phyloP scores from a whole-genome alignment of 2,888 invertebrate genomes.

The Ditula angustiorana region DNA sequence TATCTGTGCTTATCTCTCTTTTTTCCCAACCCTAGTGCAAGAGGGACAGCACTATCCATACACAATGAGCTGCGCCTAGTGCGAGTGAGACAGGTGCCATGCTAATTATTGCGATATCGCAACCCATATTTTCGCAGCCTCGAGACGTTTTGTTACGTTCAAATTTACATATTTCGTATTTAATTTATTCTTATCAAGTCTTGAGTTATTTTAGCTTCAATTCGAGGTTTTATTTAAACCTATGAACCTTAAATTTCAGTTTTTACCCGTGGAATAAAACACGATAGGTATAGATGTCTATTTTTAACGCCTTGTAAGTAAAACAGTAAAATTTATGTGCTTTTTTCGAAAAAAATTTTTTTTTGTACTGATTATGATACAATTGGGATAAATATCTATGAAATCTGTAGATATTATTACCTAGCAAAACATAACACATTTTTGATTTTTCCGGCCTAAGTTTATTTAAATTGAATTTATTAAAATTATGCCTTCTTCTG shows the following conservation, averaged over 20 bases:
- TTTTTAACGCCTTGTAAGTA: no score
- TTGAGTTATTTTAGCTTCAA: not conserved
- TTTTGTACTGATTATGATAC: no score
- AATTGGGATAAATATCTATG: no score
- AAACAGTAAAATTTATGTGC: no score
- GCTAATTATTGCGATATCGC: not conserved
- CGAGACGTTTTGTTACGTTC: conserved; percentile 18
- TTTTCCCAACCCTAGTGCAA: not conserved
- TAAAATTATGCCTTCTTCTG: no score
- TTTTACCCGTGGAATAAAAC: not conserved
- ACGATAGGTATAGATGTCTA: not conserved
- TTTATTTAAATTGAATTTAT: no score
- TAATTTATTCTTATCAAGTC: conserved; percentile 6
- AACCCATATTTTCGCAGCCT: conserved; percentile 20
- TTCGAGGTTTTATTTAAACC: not conserved
- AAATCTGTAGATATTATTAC: no score
- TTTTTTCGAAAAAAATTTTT: no score
- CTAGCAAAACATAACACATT: no score
- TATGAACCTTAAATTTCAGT: not conserved
- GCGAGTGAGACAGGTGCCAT: not conserved
- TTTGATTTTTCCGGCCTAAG: no score
- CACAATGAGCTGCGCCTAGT: not conserved
- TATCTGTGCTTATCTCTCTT: not conserved
- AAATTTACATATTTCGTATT: conserved; percentile 30
- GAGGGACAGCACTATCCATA: not conserved